phyloP scores from a whole-genome alignment of 2,888 invertebrate genomes.

The Aradus depressus region DNA sequence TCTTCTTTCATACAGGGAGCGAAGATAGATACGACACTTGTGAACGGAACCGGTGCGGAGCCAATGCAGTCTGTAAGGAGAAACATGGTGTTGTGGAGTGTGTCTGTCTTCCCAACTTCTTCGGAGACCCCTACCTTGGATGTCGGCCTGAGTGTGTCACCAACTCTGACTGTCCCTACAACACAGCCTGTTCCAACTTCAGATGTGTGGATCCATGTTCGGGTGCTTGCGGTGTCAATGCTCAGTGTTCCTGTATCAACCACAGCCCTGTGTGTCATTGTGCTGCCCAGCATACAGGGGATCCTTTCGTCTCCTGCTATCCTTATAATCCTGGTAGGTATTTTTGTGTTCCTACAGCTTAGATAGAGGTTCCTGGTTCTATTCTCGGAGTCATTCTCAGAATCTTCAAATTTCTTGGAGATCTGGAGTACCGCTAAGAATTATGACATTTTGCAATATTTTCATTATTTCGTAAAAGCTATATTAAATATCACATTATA shows the following conservation, averaged over 20 bases:
- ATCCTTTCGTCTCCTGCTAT: conserved; percentile 63
- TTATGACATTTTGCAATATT: too few relatives aligned
- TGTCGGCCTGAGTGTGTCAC: conserved; percentile 72
- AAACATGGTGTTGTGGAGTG: conserved; percentile 54
- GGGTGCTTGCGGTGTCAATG: conserved; percentile 62
- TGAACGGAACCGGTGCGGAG: conserved; percentile 47
- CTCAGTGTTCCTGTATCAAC: conserved; percentile 59
- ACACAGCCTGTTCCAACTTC: conserved; percentile 62
- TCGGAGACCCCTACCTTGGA: conserved; percentile 65
- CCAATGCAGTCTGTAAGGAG: conserved; percentile 59
- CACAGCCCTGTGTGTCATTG: conserved; percentile 71
- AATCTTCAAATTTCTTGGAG: too few relatives aligned
- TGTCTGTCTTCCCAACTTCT: conserved; percentile 60
- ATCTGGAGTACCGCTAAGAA: too few relatives aligned
- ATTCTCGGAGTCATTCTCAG: too few relatives aligned
- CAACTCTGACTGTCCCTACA: conserved; percentile 62
- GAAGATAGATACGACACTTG: conserved; percentile 40
- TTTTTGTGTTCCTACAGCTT: neutral
- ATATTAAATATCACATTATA: too few relatives aligned
- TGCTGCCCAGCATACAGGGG: conserved; percentile 55
- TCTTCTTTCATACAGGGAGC: conserved; percentile 37
- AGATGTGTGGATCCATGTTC: conserved; percentile 67
- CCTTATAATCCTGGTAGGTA: conserved; percentile 35
- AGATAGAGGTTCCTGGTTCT: neutral
- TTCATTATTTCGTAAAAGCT: too few relatives aligned